phyloP scores from a whole-genome alignment of 2,888 invertebrate species.

The Tetanocera ferruginea region DNA sequence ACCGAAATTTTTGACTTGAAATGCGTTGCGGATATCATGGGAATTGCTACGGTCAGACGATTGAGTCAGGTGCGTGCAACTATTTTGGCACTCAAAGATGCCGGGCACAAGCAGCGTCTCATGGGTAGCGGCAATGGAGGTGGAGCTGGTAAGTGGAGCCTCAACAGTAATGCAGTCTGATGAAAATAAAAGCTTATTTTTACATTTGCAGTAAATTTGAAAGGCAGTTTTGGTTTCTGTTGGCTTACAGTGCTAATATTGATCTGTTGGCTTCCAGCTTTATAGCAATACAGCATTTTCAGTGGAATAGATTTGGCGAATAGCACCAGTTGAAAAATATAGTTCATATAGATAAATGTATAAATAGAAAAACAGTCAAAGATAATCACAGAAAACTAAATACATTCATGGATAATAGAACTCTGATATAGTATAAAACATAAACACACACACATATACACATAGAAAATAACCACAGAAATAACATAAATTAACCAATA shows the following conservation, averaged over 20 bases:
- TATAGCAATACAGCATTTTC: neutral
- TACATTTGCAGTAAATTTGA: neutral
- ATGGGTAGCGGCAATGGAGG: constrained; percentile 55
- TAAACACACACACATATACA: no score
- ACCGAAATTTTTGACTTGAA: constrained; percentile 66
- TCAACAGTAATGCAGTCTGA: neutral
- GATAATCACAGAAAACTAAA: no score
- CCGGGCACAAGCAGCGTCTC: constrained; percentile 67
- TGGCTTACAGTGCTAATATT: neutral
- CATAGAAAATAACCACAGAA: no score
- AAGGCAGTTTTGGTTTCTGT: neutral
- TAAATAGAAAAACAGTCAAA: no score
- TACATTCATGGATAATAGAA: no score
- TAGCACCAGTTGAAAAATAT: no score
- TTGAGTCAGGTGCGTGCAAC: constrained; percentile 62
- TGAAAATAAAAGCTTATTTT: neutral
- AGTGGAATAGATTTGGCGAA: neutral
- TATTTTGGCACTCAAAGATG: constrained; percentile 65
- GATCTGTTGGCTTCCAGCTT: no score
- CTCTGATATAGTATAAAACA: no score
- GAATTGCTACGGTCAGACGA: constrained; percentile 60
- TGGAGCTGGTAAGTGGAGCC: constrained; percentile 23
- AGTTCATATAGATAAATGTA: no score
- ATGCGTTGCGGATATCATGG: constrained; percentile 66
- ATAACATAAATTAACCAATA: no score